Conservation (phyloP, 1,140 invertebrate genomes). For the Ceratosolen fusciceps region DNA sequence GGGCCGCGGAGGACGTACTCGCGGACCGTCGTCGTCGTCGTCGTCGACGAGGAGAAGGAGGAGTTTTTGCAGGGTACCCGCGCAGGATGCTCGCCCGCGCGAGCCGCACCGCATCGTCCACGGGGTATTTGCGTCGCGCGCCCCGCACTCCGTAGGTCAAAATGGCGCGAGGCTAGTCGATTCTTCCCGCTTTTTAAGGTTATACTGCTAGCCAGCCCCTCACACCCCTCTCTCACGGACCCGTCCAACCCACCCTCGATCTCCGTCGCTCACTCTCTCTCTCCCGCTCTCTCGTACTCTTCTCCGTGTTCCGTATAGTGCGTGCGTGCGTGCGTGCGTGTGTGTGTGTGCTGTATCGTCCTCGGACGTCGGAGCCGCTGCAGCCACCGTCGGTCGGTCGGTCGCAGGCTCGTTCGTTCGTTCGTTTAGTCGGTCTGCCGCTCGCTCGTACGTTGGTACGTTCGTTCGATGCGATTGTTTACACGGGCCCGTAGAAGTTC, state of each 20-base stretch:
- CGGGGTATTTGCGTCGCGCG: constrained; percentile 20
- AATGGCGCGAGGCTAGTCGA: constrained; percentile 56
- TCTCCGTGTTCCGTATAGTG: too few relatives aligned
- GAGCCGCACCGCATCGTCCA: background rate
- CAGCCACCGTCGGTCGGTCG: too few relatives aligned
- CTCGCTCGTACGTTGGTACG: too few relatives aligned
- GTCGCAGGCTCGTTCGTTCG: too few relatives aligned
- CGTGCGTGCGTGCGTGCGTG: too few relatives aligned
- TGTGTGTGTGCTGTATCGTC: too few relatives aligned
- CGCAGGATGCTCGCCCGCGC: background rate
- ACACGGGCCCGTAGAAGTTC: constrained; percentile 1
- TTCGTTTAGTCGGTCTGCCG: too few relatives aligned
- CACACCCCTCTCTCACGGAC: background rate
- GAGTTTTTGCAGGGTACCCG: background rate
- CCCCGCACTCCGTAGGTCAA: constrained; percentile 59
- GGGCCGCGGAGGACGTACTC: background rate
- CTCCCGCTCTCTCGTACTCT: background rate
- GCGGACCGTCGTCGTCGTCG: too few relatives aligned
- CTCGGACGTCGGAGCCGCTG: too few relatives aligned
- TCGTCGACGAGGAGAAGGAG: background rate
- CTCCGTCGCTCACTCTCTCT: background rate
- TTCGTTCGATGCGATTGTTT: constrained; percentile 11
- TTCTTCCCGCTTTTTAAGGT: constrained; percentile 57
- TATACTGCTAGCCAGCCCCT: constrained; percentile 41
- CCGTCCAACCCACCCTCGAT: too few relatives aligned